Evolutionary conservation across 2,888 invertebrate species (phyloP).

Genomic region (Drosophila meridiana): DNA sequence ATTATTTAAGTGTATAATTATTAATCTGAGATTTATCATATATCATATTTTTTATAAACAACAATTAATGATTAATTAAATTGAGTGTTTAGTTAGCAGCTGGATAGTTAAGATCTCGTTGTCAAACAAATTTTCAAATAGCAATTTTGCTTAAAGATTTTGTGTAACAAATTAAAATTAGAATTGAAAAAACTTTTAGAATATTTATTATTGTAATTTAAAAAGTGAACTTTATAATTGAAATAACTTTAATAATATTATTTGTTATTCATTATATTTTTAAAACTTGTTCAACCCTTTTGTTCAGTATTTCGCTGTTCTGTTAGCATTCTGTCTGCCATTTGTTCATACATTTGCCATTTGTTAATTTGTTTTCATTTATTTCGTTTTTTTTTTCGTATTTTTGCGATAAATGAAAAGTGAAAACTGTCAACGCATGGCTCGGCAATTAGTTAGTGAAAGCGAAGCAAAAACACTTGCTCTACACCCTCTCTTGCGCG

Average conservation of each 20-base stretch:
- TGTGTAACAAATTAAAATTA: not conserved
- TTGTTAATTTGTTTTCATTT: conserved; percentile 22
- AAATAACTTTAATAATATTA: not conserved
- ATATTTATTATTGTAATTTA: not conserved
- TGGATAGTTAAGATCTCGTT: not conserved
- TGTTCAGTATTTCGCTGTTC: not conserved
- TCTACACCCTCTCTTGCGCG: not conserved
- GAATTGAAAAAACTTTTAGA: not conserved
- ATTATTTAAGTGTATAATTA: not conserved
- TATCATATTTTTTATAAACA: not conserved
- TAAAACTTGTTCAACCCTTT: not conserved
- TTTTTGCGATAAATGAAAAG: conserved; percentile 58
- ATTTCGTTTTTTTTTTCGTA: not conserved
- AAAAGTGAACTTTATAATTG: not conserved
- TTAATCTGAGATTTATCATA: not conserved
- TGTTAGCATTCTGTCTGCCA: conserved; percentile 7
- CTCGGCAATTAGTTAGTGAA: conserved; percentile 64
- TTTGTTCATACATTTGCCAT: not conserved
- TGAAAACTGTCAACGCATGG: conserved; percentile 67
- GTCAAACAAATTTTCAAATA: not conserved
- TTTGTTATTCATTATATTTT: not conserved
- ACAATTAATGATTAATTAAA: not conserved
- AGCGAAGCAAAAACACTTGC: conserved; percentile 49
- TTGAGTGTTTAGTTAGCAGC: not conserved
- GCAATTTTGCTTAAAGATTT: not conserved